These are phyloP conservation scores for Acrocyrtus sp. DNA, from an alignment of 2,888 invertebrate genomes.

Conservation along the genomic window DNA sequence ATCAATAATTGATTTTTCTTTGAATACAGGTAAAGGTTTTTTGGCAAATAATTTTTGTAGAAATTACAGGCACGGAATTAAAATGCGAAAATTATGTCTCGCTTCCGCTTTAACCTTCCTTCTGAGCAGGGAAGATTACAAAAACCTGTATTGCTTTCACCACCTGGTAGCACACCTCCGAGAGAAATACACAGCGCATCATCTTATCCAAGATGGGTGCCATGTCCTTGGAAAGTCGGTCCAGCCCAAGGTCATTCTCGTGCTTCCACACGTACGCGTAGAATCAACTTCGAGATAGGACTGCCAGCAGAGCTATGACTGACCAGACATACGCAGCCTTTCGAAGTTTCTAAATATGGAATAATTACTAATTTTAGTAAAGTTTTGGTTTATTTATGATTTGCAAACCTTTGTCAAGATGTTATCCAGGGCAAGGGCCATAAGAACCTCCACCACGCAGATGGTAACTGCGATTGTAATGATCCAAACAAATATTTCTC, in stretches of 20 bases:
- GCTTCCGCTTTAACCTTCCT: too few species aligned
- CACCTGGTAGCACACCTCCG: slow-evolving; percentile 14
- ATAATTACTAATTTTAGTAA: neutral
- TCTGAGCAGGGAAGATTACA: neutral
- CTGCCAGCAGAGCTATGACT: neutral
- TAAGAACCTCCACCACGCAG: slow-evolving; percentile 19
- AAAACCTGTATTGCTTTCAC: slow-evolving; percentile 21
- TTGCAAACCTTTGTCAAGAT: slow-evolving; percentile 10
- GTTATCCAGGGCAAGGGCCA: slow-evolving; percentile 41
- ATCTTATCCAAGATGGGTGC: neutral
- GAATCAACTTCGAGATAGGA: slow-evolving; percentile 17
- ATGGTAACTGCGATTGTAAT: slow-evolving; percentile 13
- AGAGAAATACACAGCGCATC: neutral
- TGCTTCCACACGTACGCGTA: slow-evolving; percentile 15
- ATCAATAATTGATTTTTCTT: too few species aligned
- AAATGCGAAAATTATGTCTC: too few species aligned
- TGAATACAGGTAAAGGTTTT: too few species aligned
- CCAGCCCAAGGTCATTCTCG: slow-evolving; percentile 3
- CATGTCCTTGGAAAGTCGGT: slow-evolving; percentile 3
- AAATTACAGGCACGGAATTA: too few species aligned
- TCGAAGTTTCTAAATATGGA: neutral
- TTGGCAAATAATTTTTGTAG: too few species aligned
- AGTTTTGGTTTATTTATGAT: neutral
- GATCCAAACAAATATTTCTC: neutral
- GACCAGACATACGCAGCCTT: neutral